Evolutionary conservation across 2,797 vertebrate species (phyloP).

Genomic region (Scarus forsteni): DNA sequence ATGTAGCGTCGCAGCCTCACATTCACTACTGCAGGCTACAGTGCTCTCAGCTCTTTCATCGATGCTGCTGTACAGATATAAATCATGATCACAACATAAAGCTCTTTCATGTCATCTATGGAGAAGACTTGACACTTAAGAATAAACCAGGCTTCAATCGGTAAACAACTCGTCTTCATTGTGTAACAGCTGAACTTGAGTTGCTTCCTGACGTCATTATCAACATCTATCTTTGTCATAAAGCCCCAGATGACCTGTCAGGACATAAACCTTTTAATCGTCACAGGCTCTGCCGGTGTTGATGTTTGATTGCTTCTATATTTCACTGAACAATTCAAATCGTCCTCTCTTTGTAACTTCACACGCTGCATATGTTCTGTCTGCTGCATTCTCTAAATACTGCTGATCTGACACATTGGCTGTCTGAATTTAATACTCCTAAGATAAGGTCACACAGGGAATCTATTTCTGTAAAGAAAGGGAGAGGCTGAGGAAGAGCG

Average conservation of each 20-base stretch:
- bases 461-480: conserved; percentile 70
- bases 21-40: no score
- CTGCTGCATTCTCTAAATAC: conserved; percentile 60
- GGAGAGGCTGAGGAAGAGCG: conserved; percentile 24
- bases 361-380: conserved; percentile 48
- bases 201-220: conserved; percentile 6
- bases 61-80: no score
- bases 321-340: conserved; percentile 33
- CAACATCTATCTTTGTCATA: conserved; percentile 6
- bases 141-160: neutral
- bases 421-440: conserved; percentile 67
- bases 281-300: conserved; percentile 8
- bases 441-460: conserved; percentile 67
- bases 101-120: no score
- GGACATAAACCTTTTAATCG: conserved; percentile 2
- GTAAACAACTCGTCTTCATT: neutral
- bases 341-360: conserved; percentile 33
- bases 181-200: neutral
- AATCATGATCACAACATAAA: no score
- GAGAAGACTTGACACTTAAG: no score
- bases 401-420: conserved; percentile 65
- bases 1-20: no score
- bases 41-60: no score
- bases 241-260: conserved; percentile 8
- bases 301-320: conserved; percentile 22